These are phyloP conservation scores for Montipora cactus DNA, from an alignment of 64 coral and sea anemone species.

Conservation along the genomic window DNA sequence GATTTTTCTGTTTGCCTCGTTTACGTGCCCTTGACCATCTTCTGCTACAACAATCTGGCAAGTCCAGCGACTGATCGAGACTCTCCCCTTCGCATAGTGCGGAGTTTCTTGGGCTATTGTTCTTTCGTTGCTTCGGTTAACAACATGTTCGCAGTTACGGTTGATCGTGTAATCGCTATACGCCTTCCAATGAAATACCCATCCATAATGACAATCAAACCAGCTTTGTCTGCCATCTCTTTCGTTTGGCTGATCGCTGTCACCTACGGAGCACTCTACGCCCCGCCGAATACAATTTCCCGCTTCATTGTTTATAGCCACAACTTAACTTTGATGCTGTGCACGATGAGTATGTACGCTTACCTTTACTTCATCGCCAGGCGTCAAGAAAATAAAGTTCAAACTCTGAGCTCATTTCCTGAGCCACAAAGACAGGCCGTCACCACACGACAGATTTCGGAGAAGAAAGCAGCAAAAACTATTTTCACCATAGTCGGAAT, in stretches of 20 bases:
- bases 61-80: neutral
- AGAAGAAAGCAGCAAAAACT: slow-evolving; percentile 12
- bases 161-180: slow-evolving; percentile 28
- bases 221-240: neutral
- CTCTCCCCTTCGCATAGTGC: neutral
- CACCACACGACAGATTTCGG: neutral
- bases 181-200: neutral
- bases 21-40: neutral
- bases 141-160: slow-evolving; percentile 12
- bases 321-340: neutral
- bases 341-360: neutral
- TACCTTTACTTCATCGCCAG: neutral
- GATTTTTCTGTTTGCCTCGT: slow-evolving; percentile 5
- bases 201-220: neutral
- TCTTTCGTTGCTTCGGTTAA: neutral
- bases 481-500: slow-evolving; percentile 5
- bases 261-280: neutral
- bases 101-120: neutral
- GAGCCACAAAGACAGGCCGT: neutral
- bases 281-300: neutral
- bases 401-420: neutral
- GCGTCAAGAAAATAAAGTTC: slow-evolving; percentile 12
- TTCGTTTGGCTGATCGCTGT: slow-evolving; percentile 3
- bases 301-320: neutral
- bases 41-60: neutral